Evolutionary conservation across 2,113 vertebrate genomes (phyloP).

Genomic region (Seriola aureovittata): DNA sequence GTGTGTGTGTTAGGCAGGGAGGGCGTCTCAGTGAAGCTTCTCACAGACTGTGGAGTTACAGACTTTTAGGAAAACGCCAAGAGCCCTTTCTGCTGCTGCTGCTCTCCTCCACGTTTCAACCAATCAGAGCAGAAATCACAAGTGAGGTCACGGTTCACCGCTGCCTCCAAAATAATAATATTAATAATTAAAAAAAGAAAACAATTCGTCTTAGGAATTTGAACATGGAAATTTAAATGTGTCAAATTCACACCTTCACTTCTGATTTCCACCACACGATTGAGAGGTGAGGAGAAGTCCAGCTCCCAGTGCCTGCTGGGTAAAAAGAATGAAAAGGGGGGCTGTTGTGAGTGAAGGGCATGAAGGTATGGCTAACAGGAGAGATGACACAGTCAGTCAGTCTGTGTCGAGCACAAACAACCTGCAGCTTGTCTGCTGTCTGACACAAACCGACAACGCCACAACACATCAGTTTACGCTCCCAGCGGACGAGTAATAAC

Average conservation of each 20-base stretch:
- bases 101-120: conserved; percentile 27
- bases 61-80: conserved; percentile 48
- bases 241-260: conserved; percentile 8
- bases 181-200: not conserved
- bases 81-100: conserved; percentile 63
- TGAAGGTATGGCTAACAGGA: conserved; percentile 35
- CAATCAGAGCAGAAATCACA: conserved; percentile 37
- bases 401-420: not conserved
- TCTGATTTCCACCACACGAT: conserved; percentile 14
- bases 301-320: conserved; percentile 74
- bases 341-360: conserved; percentile 29
- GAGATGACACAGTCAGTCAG: conserved; percentile 30
- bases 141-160: not conserved
- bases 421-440: not conserved
- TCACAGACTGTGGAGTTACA: conserved; percentile 30
- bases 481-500: conserved; percentile 22
- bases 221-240: not conserved
- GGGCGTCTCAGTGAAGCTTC: conserved; percentile 51
- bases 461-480: conserved; percentile 6
- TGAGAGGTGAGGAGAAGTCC: conserved; percentile 28
- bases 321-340: conserved; percentile 30
- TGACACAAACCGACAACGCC: conserved; percentile 12
- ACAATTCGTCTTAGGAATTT: not conserved
- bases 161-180: not conserved
- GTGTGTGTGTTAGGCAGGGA: conserved; percentile 39